These are phyloP conservation scores for Pheosia tremula DNA, from an alignment of 2,888 invertebrate genomes.

Conservation along the genomic window DNA sequence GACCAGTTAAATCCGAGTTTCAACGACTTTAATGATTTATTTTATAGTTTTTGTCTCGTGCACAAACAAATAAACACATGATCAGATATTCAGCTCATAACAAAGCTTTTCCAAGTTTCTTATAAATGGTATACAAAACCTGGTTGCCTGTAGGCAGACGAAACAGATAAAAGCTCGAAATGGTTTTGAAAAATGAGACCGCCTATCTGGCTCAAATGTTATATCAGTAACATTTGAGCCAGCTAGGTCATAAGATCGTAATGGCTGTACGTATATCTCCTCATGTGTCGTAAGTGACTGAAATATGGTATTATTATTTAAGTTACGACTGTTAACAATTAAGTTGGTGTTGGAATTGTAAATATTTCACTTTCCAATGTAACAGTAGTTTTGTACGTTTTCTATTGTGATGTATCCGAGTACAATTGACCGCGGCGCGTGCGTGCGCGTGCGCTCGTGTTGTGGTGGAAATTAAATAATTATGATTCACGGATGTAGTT, in stretches of 20 bases:
- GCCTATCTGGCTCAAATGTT: no score
- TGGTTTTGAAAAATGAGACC: no score
- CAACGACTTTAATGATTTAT: neutral
- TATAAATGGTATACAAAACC: no score
- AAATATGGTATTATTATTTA: conserved; percentile 38
- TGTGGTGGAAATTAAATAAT: conserved; percentile 30
- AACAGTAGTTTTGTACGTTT: conserved; percentile 6
- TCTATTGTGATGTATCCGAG: conserved; percentile 1
- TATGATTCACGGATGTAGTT: conserved; percentile 24
- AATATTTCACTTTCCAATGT: conserved; percentile 31
- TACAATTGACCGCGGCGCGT: conserved; percentile 8
- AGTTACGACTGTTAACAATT: conserved; percentile 17
- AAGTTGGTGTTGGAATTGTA: conserved; percentile 23
- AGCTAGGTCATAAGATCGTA: neutral
- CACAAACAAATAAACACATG: neutral
- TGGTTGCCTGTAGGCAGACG: no score
- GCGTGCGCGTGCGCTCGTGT: conserved; percentile 26
- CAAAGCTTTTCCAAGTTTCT: neutral
- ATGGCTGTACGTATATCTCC: neutral
- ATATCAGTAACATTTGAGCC: no score
- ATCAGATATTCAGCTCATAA: neutral
- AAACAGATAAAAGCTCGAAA: no score
- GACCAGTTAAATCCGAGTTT: neutral
- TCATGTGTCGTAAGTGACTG: conserved; percentile 20
- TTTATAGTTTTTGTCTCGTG: neutral